Evolutionary conservation across 2,888 invertebrate species (phyloP), one percentile per base, ranked within the genome.

Genomic region (Pardosa pseudoannulata): DNA sequence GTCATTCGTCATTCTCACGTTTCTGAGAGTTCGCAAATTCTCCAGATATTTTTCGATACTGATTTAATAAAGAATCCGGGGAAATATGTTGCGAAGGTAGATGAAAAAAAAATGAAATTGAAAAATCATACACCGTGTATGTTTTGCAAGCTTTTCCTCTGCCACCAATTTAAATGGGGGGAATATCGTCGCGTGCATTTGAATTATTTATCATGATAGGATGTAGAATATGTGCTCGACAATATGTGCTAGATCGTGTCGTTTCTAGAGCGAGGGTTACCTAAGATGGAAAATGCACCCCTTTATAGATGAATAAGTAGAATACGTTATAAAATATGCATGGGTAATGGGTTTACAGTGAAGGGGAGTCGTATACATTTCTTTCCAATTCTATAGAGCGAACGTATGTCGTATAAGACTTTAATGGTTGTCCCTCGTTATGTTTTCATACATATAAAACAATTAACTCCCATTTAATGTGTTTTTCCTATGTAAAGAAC

Each of bases 11-110:
- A 56, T 56, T 23, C 56, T 56, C 56, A 23, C 7, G 56, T 56
- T 56, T 56, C 56, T 56, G 23, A 19, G 56, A 23, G 23, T 23
- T 56, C 19, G 56, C 56, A 56, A 23, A 56, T 56, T 23, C 56
- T 56, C 23, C 56, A 23, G 23, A 56, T 56, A 56, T 23, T 16
- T 56, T 56, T 3, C 56, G 23, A 56, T n/a, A 29, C 36, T 80
- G 80, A 80, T 74, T 80, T 80, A 80, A 80, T 80, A 80, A 80
- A 80, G 73, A 32, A 65, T 28, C 80, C 65, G 0, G 68, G 73
- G 80, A 80, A 73, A 73, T 50, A n/a, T 50, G 32, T 29, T 19
- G 65, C 11, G 56, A 23, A 23, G 6, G 23, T 3, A 23, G 46
- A n/a, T 2, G 16, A 46, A 56, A 23, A 56, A 56, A 36, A 36